Evolutionary conservation across 2,113 vertebrate genomes (phyloP), one percentile per base, ranked within the genome.

Genomic region (Malaclemys terrapin): DNA sequence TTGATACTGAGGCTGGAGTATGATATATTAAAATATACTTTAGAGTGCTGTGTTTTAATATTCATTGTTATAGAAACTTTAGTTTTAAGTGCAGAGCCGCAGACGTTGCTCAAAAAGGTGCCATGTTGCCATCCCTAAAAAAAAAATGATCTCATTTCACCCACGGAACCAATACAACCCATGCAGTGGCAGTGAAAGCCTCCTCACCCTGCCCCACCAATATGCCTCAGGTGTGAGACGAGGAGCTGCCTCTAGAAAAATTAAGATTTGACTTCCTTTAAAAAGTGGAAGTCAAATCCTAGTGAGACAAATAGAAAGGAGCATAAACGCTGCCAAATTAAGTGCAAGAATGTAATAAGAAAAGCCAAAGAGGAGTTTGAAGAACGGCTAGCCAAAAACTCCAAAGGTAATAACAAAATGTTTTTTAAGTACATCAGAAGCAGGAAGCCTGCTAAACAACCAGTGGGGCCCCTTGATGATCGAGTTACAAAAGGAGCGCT

Each of bases 1-100:
- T 53, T 79, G 45, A 84, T 90, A 84, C n/a, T 16, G 20, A 85
- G 62, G n/a, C 62, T 88, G 53, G 92, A 90, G 72, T 95, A 69
- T 47, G 31, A 29, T 47, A 52, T 57, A 75, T 35, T 80, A 89
- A 93, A 85, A 59, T 84, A 16, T 38, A 69, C 89, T 94, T 94
- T 50, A 92, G 91, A 72, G 84, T 88, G 53, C 52, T 52, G 3
- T 82, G 53, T 29, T 84, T 29, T 54, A 91, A 42, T 72, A 90
- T 49, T 89, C 1, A 45, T 54, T 85, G 3, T 80, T 57, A 82
- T 20, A 42, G 45, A 45, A 82, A 92, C 89, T 94, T 91, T 91
- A n/a, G 52, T 87, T 92, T 93, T 56, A 72, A 87, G 78, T 29
- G 8, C 38, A 89, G 27, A 52, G 2, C 89, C 87, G 42, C 65